Base-by-base conservation (phyloP, 1,140 invertebrate species). In the Tribolium castaneum region DNA sequence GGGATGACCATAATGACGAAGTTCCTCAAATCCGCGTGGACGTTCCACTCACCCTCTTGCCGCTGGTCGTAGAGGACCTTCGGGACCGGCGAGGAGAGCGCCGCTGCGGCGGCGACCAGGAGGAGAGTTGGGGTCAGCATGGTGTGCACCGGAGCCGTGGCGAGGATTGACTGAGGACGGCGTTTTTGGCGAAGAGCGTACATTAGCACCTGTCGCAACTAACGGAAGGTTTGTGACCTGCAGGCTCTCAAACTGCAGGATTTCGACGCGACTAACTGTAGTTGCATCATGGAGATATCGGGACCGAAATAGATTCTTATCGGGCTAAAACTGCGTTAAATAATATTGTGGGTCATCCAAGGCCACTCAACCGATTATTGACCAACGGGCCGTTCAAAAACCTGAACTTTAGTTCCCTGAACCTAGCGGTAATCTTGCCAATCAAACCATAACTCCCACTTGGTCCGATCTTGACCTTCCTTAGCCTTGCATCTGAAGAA, bases 1-100 rank as follows among this genome's bases (percentile, higher is more conserved):
- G 91, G 91, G 2, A 92, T 87, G 0, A 91, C 86, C 5, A 93
- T 78, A 19, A 93, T 86, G 45, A 92, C 86, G 71, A 93, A 89
- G 80, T 92, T 92, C 76, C 92, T 89, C 6, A 92, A 86, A 85
- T 93, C 91, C 1, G 91, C 90, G 7, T 89, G 88, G 1, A 92
- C 87, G 81, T 93, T 93, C 76, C 88, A 87, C 4, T 91, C 91
- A 78, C 82, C 82, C 71, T 84, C 80, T 78, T 84, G 83, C 45
- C 80, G 75, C 56, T 84, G 81, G 66, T 84, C 82, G 70, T 82
- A 82, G 10, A 82, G 70, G 19, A 82, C 80, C 56, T 59, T 72
- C 13, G 49, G 71, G 34, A 80, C 51, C 1, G 82, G 82, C 6
- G 51, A 34, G n/a, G 79, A 19, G 5, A 75, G 16, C 1, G 50